Evolutionary conservation across 2,113 vertebrate genomes (phyloP).

Genomic region (Casuarius casuarius): DNA sequence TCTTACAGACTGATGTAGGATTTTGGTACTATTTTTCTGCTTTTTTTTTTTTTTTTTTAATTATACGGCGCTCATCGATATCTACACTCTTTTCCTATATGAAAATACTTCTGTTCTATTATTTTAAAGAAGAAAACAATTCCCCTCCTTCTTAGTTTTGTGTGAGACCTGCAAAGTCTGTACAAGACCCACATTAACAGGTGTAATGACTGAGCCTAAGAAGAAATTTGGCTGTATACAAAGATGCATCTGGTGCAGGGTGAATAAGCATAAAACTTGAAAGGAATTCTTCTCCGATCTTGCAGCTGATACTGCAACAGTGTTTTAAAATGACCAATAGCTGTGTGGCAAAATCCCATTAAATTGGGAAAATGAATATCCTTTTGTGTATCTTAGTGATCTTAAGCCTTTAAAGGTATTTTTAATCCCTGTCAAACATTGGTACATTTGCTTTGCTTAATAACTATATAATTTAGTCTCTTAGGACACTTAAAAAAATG

Average conservation of each 20-base stretch:
- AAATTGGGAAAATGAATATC: not conserved
- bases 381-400: not conserved
- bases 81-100: too few relatives aligned
- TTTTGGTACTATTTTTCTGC: not conserved
- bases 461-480: not conserved
- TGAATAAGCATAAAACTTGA: not conserved
- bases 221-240: not conserved
- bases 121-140: not conserved
- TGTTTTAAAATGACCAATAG: not conserved
- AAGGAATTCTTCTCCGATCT: not conserved
- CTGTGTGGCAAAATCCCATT: not conserved
- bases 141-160: not conserved
- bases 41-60: not conserved
- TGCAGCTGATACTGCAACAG: not conserved
- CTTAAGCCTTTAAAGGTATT: not conserved
- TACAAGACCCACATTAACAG: too few relatives aligned
- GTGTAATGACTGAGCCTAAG: not conserved
- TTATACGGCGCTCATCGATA: too few relatives aligned
- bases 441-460: not conserved
- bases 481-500: not conserved
- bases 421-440: not conserved
- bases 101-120: not conserved
- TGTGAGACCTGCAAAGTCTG: not conserved
- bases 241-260: not conserved
- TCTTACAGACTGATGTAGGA: not conserved